Conservation (phyloP, 2,113 vertebrate genomes). For the Vimba vimba region DNA sequence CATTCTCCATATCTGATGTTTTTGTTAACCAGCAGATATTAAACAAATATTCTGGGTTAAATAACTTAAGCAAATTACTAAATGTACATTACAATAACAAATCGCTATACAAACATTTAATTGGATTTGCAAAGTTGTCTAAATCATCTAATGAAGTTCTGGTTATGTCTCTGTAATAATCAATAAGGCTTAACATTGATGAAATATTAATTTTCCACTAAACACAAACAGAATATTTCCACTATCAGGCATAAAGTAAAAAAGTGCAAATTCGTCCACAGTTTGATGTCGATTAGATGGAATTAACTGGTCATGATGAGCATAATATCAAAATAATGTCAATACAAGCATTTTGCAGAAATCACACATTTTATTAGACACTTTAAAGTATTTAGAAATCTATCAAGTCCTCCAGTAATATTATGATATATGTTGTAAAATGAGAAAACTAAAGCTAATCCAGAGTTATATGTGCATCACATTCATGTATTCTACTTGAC, state of each 20-base stretch:
- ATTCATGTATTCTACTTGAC: background rate
- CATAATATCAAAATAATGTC: background rate
- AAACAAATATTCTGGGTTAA: background rate
- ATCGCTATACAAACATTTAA: background rate
- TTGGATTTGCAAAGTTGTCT: background rate
- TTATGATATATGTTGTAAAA: background rate
- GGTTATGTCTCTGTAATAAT: background rate
- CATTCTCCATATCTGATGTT: background rate
- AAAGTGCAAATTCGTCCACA: background rate
- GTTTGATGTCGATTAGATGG: background rate
- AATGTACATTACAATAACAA: background rate
- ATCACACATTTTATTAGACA: slow-evolving; percentile 93
- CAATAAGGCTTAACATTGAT: background rate
- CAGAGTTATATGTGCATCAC: too few relatives aligned
- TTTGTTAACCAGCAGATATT: background rate
- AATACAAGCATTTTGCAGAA: slow-evolving; percentile 77
- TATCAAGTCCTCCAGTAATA: background rate
- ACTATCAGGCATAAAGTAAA: background rate
- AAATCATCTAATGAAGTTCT: background rate
- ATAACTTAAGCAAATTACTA: background rate
- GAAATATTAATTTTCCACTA: background rate
- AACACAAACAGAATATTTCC: background rate
- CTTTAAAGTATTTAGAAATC: slow-evolving; percentile 73
- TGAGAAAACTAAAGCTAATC: too few relatives aligned
- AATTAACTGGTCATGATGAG: background rate